Base-by-base conservation (phyloP, 2,888 invertebrate species). In the Drosophila kokeensis region DNA sequence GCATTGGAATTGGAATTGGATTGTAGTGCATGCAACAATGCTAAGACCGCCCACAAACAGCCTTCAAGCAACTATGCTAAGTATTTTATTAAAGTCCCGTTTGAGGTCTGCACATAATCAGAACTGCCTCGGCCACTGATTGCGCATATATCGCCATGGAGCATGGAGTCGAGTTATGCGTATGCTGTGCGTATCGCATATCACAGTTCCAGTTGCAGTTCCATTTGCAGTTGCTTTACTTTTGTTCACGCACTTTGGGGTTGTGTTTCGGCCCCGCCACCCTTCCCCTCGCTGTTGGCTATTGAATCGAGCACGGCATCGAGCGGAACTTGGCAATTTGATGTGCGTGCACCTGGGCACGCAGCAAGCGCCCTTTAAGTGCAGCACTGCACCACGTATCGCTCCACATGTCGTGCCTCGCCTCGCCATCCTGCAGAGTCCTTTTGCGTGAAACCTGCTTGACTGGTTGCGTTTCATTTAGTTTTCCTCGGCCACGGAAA, bases 391-490 rank as follows among this genome's bases (percentile, higher is more conserved):
- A 15, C 2, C 55, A 38, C n/a, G 7, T 7, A 7, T 21, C 15
- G 45, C 45, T 21, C 15, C 27, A 38, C 53, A 53, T 24, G 2
- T 10, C 21, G 45, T 8, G 45, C 29, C 29, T 4, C 6, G 11
- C 6, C 27, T 18, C 15, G 29, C 6, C 6, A 7, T 10, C 45
- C 7, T 6, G 18, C 49, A 11, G 11, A 55, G 42, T 42, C 40
- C 60, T 63, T 36, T 60, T 54, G 24, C 38, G 40, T 70, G 69
- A 72, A 83, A 87, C 87, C 88, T 84, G 79, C 81, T 80, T 85
- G 85, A 89, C 91, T 79, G 90, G 90, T 90, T 90, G 83, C 29
- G 42, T 52, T 72, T 49, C 61, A 81, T 79, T 81, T 80, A 81
- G 83, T 83, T 87, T 80, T 62, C 49, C 57, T 8, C 15, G 42